Conservation (phyloP, 2,888 invertebrate species). For the Ashinkailepas kermadecensis region DNA sequence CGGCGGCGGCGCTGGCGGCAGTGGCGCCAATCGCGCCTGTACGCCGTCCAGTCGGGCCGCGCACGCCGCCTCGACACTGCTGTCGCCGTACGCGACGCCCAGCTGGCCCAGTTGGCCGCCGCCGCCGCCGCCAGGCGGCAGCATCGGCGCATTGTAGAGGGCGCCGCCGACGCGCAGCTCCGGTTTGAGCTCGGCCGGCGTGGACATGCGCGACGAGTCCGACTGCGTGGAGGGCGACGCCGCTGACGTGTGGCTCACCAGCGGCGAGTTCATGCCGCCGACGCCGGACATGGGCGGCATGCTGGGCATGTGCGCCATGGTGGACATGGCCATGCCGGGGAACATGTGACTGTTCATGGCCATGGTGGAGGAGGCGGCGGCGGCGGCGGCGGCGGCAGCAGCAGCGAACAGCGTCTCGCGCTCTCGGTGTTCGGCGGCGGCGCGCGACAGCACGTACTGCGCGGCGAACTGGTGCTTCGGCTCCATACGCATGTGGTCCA, state of each 20-base stretch:
- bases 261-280: slow-evolving; percentile 43
- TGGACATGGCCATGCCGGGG: slow-evolving; percentile 34
- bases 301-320: slow-evolving; percentile 31
- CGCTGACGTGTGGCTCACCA: slow-evolving; percentile 44
- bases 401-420: slow-evolving; percentile 60
- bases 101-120: neutral
- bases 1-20: slow-evolving; percentile 47
- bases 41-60: slow-evolving; percentile 24
- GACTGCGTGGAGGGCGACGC: slow-evolving; percentile 79
- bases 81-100: slow-evolving; percentile 12
- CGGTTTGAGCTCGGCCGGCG: slow-evolving; percentile 35
- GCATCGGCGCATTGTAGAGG: slow-evolving; percentile 35
- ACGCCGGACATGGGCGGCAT: slow-evolving; percentile 27
- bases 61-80: neutral
- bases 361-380: slow-evolving; percentile 35
- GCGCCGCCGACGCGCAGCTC: slow-evolving; percentile 35
- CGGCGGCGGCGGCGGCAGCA: slow-evolving; percentile 38
- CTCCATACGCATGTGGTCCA: slow-evolving; percentile 96
- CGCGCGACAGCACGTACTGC: slow-evolving; percentile 81
- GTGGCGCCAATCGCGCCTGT: slow-evolving; percentile 35
- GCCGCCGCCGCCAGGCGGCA: slow-evolving; percentile 30
- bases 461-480: slow-evolving; percentile 93
- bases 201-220: slow-evolving; percentile 51
- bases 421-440: slow-evolving; percentile 82
- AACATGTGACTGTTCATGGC: slow-evolving; percentile 34